Base-by-base conservation (phyloP, 2,888 invertebrate genomes). In the Temnothorax ravouxi region DNA sequence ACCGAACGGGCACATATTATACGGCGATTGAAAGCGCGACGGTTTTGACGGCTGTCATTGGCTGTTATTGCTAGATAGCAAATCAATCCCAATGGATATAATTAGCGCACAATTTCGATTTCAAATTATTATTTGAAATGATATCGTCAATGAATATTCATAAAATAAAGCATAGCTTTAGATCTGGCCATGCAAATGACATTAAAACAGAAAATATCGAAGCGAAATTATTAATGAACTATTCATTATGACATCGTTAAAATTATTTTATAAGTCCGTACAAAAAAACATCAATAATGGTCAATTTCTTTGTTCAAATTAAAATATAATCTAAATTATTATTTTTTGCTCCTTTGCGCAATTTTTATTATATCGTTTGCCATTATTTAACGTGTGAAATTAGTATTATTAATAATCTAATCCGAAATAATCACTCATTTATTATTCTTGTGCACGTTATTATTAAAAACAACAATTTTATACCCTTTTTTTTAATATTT, bases 31-130 rank as follows among this genome's bases (percentile, higher is more conserved):
- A 71, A 71, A 79, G 71, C 79, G 21, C 54, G 69, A 44, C 44
- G 72, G 41, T 44, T 79, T 47, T 59, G 47, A 80, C 72, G 47
- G 34, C 79, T 47, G 56, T 72, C 79, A 25, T 34, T 38, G 25
- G 47, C 11, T 21, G 21, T 56, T 69, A 59, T 56, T 59, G 44
- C 71, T 25, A 29, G 47, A 59, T 47, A 59, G 18, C 47, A 34
- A 80, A 72, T 72, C 72, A 72, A 72, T 59, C 21, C 34, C 21
- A 18, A 59, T 44, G 56, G 44, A 59, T 79, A 47, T 72, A 72
- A 79, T 79, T 79, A 79, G 18, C 25, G n/a, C 13, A 47, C 21
- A 80, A 80, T 72, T 80, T 72, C 34, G 59, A 80, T 59, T 80
- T 72, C 47, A 25, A 72, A 72, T 71, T 59, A 67, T 79, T 79